These are phyloP conservation scores for Cancer borealis DNA, from an alignment of 2,888 invertebrate species.

Conservation along the genomic window DNA sequence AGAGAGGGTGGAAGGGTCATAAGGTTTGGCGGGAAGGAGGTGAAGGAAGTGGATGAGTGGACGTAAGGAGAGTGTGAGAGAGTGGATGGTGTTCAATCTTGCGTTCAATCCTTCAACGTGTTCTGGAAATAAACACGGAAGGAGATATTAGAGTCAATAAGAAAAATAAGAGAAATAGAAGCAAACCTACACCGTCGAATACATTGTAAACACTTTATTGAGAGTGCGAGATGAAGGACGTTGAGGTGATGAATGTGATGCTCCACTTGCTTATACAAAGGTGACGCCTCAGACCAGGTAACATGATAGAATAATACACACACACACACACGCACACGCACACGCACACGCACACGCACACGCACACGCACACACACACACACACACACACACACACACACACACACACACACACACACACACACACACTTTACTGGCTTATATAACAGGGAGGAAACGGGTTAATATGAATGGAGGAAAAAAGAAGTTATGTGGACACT, in stretches of 20 bases:
- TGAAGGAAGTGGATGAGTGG: too few species aligned
- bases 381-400: too few species aligned
- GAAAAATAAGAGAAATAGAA: not conserved
- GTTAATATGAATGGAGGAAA: not conserved
- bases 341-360: not conserved
- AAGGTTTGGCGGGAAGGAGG: too few species aligned
- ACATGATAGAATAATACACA: not conserved
- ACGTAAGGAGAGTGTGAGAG: too few species aligned
- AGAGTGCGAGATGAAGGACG: not conserved
- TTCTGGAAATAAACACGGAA: not conserved
- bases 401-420: not conserved
- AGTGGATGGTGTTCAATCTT: too few species aligned
- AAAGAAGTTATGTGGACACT: not conserved
- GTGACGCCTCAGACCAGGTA: not conserved
- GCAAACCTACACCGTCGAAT: not conserved
- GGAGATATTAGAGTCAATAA: not conserved
- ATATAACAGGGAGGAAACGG: not conserved
- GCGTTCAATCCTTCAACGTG: too few species aligned
- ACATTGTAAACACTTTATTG: not conserved
- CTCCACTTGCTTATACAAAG: not conserved
- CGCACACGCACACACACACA: not conserved
- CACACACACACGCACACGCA: constrained; percentile 4
- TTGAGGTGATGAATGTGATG: constrained; percentile 16
- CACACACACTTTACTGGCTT: not conserved
- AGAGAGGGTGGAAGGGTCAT: too few species aligned